These are phyloP conservation scores for Galeopsomyia nigrocyanea DNA, from an alignment of 2,888 invertebrate genomes.

Conservation along the genomic window DNA sequence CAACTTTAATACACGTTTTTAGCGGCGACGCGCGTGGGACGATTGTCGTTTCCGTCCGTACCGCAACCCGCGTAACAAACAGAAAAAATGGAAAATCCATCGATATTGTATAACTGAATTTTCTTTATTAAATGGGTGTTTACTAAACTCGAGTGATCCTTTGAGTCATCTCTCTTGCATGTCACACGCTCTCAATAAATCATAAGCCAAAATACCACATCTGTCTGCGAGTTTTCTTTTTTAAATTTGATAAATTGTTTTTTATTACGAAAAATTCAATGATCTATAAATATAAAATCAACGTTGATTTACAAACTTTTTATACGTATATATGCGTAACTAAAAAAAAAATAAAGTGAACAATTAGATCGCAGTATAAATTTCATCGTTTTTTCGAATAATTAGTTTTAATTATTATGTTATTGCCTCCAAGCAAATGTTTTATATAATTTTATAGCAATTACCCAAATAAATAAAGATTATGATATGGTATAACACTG, in stretches of 20 bases:
- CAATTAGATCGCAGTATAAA: constrained; percentile 23
- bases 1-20: constrained; percentile 34
- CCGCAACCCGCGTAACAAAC: neutral
- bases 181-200: constrained; percentile 23
- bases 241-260: constrained; percentile 22
- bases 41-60: constrained; percentile 48
- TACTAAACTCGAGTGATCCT: constrained; percentile 58
- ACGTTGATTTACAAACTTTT: constrained; percentile 30
- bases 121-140: constrained; percentile 68
- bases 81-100: constrained; percentile 54
- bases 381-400: constrained; percentile 7
- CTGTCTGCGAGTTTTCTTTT: constrained; percentile 18
- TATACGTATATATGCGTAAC: constrained; percentile 17
- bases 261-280: constrained; percentile 30
- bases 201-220: constrained; percentile 35
- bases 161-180: constrained; percentile 40
- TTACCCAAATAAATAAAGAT: constrained; percentile 3
- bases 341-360: constrained; percentile 22
- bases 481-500: constrained; percentile 21
- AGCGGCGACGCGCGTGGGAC: constrained; percentile 23
- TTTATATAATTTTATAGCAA: neutral
- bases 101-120: constrained; percentile 66
- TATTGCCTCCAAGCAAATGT: neutral
- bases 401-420: constrained; percentile 15
- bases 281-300: constrained; percentile 29